Evolutionary conservation across 1,140 invertebrate species (phyloP).

Genomic region (Arctopsyche grandis): DNA sequence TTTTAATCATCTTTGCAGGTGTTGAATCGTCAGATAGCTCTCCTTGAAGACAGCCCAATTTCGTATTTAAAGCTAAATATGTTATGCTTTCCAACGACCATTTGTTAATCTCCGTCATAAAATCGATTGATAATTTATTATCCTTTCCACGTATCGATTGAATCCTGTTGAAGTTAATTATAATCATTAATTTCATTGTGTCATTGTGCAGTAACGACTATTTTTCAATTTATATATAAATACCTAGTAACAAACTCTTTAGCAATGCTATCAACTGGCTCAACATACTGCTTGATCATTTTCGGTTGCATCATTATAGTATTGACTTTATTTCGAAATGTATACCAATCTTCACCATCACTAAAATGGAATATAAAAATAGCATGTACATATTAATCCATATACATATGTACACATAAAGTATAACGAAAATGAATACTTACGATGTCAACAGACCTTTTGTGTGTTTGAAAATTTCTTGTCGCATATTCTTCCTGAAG

Average conservation of each 20-base stretch:
- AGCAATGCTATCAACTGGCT: conserved; percentile 28
- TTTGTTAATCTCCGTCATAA: conserved; percentile 73
- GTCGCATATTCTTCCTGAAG: conserved; percentile 16
- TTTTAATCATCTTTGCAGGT: conserved; percentile 68
- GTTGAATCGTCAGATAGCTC: conserved; percentile 67
- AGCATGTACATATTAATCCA: background rate
- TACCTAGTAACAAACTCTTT: conserved; percentile 21
- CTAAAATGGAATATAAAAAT: conserved; percentile 7
- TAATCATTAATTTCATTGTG: no score
- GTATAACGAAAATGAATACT: background rate
- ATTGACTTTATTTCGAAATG: conserved; percentile 41
- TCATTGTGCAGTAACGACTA: no score
- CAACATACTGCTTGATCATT: conserved; percentile 31
- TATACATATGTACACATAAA: background rate
- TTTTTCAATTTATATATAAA: background rate
- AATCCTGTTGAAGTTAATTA: conserved; percentile 62
- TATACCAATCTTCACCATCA: conserved; percentile 41
- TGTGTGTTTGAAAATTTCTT: conserved; percentile 36
- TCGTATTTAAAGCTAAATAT: conserved; percentile 73
- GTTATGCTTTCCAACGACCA: conserved; percentile 78
- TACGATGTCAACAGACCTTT: conserved; percentile 39
- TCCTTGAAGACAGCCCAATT: conserved; percentile 70
- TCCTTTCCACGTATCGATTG: conserved; percentile 64
- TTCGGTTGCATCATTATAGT: conserved; percentile 39
- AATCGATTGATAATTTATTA: conserved; percentile 67